phyloP scores from a whole-genome alignment of 1,140 invertebrate genomes.

The Drosophila ficusphila region DNA sequence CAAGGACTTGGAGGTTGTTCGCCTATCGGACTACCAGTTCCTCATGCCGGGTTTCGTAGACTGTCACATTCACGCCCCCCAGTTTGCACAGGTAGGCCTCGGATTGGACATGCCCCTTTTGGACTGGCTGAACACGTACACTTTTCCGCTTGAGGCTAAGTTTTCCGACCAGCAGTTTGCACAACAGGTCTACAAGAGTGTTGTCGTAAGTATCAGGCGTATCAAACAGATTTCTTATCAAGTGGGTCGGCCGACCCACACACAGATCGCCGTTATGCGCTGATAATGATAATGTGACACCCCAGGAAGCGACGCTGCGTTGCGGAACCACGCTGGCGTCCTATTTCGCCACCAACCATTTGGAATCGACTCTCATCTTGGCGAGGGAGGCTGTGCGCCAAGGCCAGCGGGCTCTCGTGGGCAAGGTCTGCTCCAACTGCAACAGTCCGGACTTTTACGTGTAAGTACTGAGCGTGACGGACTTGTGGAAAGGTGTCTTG shows the following conservation, averaged over 20 bases:
- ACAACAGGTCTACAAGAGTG: constrained; percentile 88
- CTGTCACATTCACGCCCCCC: constrained; percentile 94
- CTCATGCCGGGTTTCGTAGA: constrained; percentile 95
- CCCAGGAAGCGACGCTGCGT: constrained; percentile 87
- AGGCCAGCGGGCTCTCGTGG: constrained; percentile 93
- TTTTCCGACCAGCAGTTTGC: constrained; percentile 90
- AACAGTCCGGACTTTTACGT: constrained; percentile 87
- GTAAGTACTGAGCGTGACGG: constrained; percentile 31
- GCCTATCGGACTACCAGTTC: constrained; percentile 87
- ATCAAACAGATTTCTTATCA: constrained; percentile 25
- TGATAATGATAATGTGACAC: constrained; percentile 47
- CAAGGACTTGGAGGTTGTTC: constrained; percentile 41
- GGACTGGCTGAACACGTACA: constrained; percentile 94
- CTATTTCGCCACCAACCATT: constrained; percentile 93
- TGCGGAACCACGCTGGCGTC: constrained; percentile 94
- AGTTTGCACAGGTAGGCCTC: constrained; percentile 92
- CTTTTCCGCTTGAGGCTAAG: constrained; percentile 92
- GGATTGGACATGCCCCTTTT: constrained; percentile 91
- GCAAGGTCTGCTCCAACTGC: constrained; percentile 94
- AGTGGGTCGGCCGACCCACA: neutral
- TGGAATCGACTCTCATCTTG: constrained; percentile 89
- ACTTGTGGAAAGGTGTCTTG: neutral
- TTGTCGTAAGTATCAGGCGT: constrained; percentile 89
- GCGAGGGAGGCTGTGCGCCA: constrained; percentile 87
- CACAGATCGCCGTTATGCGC: neutral